Evolutionary conservation across 1,140 invertebrate genomes (phyloP).

Genomic region (Brachionus rotundiformis): DNA sequence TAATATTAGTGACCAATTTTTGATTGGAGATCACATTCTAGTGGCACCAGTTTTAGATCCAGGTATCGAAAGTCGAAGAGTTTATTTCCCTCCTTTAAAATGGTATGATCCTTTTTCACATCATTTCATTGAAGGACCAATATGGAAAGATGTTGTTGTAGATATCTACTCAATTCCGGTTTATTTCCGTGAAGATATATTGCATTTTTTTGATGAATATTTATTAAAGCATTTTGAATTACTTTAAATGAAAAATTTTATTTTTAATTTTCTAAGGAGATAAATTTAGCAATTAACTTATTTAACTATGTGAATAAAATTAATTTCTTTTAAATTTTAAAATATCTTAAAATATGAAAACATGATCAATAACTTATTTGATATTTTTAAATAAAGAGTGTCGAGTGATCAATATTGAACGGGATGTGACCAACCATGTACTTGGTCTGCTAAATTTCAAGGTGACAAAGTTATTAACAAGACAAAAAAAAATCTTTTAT

Average conservation of each 20-base stretch:
- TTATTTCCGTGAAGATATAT: not conserved
- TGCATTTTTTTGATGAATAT: too few relatives aligned
- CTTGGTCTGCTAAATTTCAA: not conserved
- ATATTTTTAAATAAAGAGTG: not conserved
- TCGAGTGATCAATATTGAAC: slow-evolving; percentile 24
- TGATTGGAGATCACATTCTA: slow-evolving; percentile 79
- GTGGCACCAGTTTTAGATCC: slow-evolving; percentile 77
- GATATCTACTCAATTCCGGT: not conserved
- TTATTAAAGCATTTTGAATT: too few relatives aligned
- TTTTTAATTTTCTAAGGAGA: too few relatives aligned
- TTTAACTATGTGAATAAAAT: too few relatives aligned
- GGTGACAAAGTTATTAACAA: not conserved
- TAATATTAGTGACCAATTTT: slow-evolving; percentile 77
- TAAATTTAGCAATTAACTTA: too few relatives aligned
- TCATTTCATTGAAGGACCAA: not conserved
- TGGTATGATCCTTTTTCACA: slow-evolving; percentile 72
- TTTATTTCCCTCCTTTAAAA: slow-evolving; percentile 80
- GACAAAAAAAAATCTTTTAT: not conserved
- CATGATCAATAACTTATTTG: too few relatives aligned
- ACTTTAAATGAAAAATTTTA: too few relatives aligned
- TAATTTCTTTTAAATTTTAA: too few relatives aligned
- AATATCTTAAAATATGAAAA: too few relatives aligned
- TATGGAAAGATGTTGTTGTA: not conserved
- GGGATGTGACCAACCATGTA: slow-evolving; percentile 3
- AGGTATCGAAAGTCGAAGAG: slow-evolving; percentile 70